These are phyloP conservation scores for Callaeas wilsoni DNA, from an alignment of 2,113 vertebrate species.

Conservation along the genomic window DNA sequence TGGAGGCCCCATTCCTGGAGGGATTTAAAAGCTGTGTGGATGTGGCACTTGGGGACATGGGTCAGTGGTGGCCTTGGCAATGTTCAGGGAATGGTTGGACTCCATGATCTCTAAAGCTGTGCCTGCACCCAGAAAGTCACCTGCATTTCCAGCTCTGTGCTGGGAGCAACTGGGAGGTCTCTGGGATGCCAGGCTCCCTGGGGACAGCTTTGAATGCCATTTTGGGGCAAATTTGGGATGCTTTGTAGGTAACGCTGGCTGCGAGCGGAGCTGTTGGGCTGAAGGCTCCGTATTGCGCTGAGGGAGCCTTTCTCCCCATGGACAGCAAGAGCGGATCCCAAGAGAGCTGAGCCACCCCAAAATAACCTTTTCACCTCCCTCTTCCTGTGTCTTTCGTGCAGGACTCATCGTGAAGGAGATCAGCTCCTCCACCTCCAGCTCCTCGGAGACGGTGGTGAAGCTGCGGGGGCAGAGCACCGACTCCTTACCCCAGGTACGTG, in stretches of 20 bases:
- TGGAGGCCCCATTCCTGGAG: neutral
- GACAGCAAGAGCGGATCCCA: fast-evolving
- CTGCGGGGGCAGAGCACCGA: constrained; percentile 95
- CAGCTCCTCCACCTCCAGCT: constrained; percentile 95
- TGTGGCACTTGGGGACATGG: neutral
- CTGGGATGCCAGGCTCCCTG: neutral
- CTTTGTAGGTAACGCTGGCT: neutral
- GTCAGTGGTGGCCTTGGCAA: neutral
- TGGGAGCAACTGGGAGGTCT: neutral
- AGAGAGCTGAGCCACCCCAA: neutral
- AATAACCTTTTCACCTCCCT: neutral
- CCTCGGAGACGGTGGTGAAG: constrained; percentile 94
- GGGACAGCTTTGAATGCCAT: neutral
- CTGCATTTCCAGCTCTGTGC: neutral
- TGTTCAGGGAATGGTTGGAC: neutral
- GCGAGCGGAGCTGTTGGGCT: fast-evolving
- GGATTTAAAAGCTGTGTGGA: neutral
- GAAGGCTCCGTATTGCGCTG: fast-evolving
- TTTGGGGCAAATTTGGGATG: neutral
- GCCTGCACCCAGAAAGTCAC: neutral
- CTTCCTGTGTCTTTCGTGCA: constrained; percentile 19
- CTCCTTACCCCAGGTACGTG: constrained; percentile 90
- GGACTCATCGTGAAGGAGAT: constrained; percentile 95
- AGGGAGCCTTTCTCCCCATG: neutral
- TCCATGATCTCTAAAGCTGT: neutral